Evolutionary conservation across 2,113 vertebrate genomes (phyloP).

Genomic region (Neomonachus schauinslandi): DNA sequence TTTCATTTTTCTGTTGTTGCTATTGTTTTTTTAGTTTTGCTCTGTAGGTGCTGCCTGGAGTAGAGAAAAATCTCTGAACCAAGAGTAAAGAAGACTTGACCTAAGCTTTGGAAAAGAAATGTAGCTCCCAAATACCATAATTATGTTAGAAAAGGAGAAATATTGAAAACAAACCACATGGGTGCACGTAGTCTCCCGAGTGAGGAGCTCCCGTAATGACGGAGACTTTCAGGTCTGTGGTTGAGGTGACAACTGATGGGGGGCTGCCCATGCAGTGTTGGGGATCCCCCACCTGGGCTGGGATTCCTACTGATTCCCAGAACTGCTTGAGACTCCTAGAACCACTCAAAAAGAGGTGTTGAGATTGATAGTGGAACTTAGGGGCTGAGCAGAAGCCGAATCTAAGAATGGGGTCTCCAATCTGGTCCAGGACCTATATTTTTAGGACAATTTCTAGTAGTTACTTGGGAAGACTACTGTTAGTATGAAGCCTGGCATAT

Average conservation of each 20-base stretch:
- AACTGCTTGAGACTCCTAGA: neutral
- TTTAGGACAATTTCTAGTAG: neutral
- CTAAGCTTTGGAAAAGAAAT: neutral
- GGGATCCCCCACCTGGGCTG: no score
- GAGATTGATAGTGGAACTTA: neutral
- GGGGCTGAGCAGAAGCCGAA: neutral
- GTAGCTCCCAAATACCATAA: neutral
- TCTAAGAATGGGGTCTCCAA: neutral
- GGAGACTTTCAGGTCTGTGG: neutral
- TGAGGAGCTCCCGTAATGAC: neutral
- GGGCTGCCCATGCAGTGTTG: fast-evolving
- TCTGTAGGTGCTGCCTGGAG: neutral
- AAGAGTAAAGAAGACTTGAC: neutral
- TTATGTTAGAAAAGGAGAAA: neutral
- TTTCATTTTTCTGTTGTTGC: neutral
- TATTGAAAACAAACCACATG: neutral
- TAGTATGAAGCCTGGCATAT: neutral
- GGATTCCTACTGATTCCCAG: neutral
- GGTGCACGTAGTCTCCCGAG: neutral
- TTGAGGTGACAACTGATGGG: neutral
- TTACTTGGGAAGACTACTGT: neutral
- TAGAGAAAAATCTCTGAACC: neutral
- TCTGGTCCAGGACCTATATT: neutral
- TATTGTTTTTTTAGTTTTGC: neutral
- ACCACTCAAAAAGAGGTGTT: neutral